phyloP scores from a whole-genome alignment of 1,140 invertebrate species.

The Drosophila murphyi region DNA sequence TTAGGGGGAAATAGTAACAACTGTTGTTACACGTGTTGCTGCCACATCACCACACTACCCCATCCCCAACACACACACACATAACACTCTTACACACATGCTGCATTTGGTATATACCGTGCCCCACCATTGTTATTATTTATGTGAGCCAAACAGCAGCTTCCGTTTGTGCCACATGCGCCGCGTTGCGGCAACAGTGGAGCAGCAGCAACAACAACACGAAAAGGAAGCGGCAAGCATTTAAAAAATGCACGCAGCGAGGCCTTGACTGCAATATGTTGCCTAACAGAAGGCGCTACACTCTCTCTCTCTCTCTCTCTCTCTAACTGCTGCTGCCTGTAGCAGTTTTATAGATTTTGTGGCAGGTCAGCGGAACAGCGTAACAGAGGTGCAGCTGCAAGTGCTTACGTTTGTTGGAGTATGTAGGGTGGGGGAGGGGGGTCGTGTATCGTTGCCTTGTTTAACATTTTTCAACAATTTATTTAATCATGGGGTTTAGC shows the following conservation, averaged over 20 bases:
- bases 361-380: conserved; percentile 63
- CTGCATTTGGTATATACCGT: conserved; percentile 22
- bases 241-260: conserved; percentile 80
- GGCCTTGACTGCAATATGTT: conserved; percentile 82
- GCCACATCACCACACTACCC: conserved; percentile 45
- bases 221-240: conserved; percentile 67
- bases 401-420: not conserved
- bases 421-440: no score
- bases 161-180: conserved; percentile 80
- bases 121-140: conserved; percentile 73
- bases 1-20: conserved; percentile 30
- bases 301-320: not conserved
- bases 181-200: conserved; percentile 49
- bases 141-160: conserved; percentile 81
- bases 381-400: not conserved
- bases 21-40: conserved; percentile 74
- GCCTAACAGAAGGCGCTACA: conserved; percentile 67
- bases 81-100: not conserved
- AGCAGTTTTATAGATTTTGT: conserved; percentile 77
- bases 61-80: conserved; percentile 2
- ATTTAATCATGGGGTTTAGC: conserved; percentile 78
- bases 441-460: conserved; percentile 58
- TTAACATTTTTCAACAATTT: conserved; percentile 82
- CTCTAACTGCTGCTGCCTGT: not conserved
- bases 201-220: conserved; percentile 38